Evolutionary conservation across 2,797 vertebrate genomes (phyloP), one percentile per base, ranked within the genome.

Genomic region (Pterois miles): DNA sequence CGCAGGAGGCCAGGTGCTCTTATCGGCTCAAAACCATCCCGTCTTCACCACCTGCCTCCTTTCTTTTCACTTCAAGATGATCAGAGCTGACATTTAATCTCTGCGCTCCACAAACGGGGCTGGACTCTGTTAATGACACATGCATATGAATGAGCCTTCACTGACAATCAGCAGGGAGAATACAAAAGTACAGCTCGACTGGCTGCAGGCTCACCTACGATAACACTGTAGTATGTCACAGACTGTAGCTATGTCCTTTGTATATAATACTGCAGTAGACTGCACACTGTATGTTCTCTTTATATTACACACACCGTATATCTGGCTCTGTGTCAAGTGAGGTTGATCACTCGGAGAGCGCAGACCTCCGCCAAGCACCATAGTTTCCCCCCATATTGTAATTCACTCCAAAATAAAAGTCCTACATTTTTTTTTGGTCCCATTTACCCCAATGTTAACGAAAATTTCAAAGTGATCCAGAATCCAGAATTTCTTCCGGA

Each of bases 71-170:
- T 66, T 87, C 70, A 79, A 11, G 29, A 66, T 88, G 89, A 92
- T 93, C 86, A 78, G 78, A 38, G 76, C 83, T 89, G 93, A 92
- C 90, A 83, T 91, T 88, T 92, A 91, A 92, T 93, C 89, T 91
- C 64, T 91, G 86, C 64, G 22, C 82, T 78, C 40, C 78, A 67
- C 89, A 87, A 88, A 90, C 87, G 57, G 76, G 77, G 36, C 84
- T 4, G 85, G 80, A 86, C 83, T 60, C 81, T 58, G 62, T 78
- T 92, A 93, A 93, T 86, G 88, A 84, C 82, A 68, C 86, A 80
- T 91, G 76, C 88, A 93, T 93, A 93, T 92, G 91, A 84, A 93
- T 92, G 92, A 91, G 86, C 40, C 76, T 62, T 48, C 78, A n/a
- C 77, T 65, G 70, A 48, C 84, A 73, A 71, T 85, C 86, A 75